Conservation (phyloP, 2,113 vertebrate genomes). For the Centropristis striata region DNA sequence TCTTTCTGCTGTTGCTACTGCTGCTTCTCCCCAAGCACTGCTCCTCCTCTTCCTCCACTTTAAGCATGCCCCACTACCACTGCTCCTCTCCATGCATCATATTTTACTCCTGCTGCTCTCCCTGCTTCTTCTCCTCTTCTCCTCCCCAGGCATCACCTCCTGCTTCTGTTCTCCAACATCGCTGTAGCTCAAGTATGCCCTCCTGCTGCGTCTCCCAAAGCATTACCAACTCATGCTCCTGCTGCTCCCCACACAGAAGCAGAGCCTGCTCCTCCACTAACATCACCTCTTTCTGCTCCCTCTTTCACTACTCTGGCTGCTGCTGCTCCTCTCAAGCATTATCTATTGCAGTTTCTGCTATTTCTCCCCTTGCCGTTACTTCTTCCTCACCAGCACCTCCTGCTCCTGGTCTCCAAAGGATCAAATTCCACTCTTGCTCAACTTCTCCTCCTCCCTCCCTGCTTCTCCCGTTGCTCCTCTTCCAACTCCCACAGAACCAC, state of each 20-base stretch:
- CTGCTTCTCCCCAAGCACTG: background rate
- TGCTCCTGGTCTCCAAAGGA: background rate
- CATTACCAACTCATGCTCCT: background rate
- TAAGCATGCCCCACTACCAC: background rate
- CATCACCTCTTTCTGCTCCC: background rate
- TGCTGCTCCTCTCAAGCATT: background rate
- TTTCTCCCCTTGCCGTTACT: too few relatives aligned
- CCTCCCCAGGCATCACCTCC: constrained; percentile 1
- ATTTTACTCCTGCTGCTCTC: background rate
- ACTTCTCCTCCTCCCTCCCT: background rate
- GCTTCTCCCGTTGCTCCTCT: background rate
- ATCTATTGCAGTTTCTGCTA: background rate
- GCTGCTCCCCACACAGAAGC: background rate
- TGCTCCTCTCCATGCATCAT: background rate
- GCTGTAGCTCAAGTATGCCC: background rate
- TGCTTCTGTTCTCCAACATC: too few relatives aligned
- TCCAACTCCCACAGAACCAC: background rate
- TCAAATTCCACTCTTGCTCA: background rate
- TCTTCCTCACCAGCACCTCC: background rate
- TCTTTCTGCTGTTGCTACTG: background rate
- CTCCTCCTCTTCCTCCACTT: background rate
- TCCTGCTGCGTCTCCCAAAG: background rate
- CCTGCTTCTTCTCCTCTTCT: background rate
- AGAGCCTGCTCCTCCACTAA: background rate
- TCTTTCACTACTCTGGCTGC: background rate